Evolutionary conservation across 2,797 vertebrate species (phyloP).

Genomic region (Amblyopsis hoosieri): DNA sequence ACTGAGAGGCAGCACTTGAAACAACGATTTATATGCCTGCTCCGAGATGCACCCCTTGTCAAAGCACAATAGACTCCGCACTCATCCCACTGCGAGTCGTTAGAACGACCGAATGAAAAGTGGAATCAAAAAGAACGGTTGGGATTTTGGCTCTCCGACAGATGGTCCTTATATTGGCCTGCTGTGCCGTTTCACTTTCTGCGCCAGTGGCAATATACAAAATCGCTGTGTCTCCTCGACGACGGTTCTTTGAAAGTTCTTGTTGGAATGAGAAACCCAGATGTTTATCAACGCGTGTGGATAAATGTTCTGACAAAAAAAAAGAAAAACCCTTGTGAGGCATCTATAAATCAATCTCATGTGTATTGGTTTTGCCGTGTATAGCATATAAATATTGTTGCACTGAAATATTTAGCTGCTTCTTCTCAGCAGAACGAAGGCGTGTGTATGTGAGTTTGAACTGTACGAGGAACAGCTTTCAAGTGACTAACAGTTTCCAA

Average conservation of each 20-base stretch:
- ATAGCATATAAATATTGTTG: constrained; percentile 8
- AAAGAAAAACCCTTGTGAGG: constrained; percentile 32
- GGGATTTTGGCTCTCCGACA: constrained; percentile 17
- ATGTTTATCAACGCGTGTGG: constrained; percentile 51
- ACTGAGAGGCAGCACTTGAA: constrained; percentile 6
- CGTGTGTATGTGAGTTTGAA: constrained; percentile 22
- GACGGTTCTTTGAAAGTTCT: constrained; percentile 18
- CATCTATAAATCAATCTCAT: constrained; percentile 17
- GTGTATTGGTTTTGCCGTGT: constrained; percentile 22
- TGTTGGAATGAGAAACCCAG: constrained; percentile 29
- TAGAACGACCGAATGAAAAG: constrained; percentile 20
- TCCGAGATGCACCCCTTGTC: constrained; percentile 6
- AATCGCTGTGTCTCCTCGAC: constrained; percentile 20
- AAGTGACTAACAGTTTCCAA: constrained; percentile 29
- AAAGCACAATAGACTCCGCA: constrained; percentile 4
- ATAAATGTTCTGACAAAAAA: not conserved
- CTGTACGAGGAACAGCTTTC: constrained; percentile 29
- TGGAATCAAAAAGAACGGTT: constrained; percentile 7
- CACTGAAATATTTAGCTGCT: constrained; percentile 31
- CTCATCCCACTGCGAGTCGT: constrained; percentile 18
- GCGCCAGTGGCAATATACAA: constrained; percentile 31
- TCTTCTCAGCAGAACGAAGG: constrained; percentile 44
- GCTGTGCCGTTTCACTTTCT: constrained; percentile 14
- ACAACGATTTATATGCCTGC: constrained; percentile 11
- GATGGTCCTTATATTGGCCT: constrained; percentile 14